These are phyloP conservation scores for Sylvia atricapilla DNA, from an alignment of 2,113 vertebrate species.

Conservation along the genomic window DNA sequence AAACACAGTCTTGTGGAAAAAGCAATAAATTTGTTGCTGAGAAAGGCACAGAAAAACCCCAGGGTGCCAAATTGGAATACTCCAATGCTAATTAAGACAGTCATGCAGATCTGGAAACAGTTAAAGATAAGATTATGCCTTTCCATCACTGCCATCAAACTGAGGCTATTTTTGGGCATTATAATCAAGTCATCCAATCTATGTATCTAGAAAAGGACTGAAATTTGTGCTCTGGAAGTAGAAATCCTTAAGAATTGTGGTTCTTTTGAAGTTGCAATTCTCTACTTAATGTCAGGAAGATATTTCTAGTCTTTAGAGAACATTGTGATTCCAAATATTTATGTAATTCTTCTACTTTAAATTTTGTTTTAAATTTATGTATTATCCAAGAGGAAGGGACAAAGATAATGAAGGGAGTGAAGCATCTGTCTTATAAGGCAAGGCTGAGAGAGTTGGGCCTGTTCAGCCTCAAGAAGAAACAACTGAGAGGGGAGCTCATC, in stretches of 20 bases:
- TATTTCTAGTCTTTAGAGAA: neutral
- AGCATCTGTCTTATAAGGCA: neutral
- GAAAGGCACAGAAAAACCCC: neutral
- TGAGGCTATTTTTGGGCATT: neutral
- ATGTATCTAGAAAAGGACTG: neutral
- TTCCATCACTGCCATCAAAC: neutral
- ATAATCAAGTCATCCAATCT: neutral
- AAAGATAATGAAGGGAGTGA: neutral
- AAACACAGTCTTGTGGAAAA: neutral
- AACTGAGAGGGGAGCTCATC: neutral
- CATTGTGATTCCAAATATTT: neutral
- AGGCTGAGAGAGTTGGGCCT: neutral
- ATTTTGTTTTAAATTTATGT: neutral
- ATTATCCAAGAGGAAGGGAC: neutral
- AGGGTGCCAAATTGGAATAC: neutral
- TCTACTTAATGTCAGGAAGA: neutral
- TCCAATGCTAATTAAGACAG: neutral
- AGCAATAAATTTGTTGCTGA: neutral
- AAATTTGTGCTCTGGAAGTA: neutral
- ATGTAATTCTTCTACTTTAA: neutral
- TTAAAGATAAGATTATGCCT: neutral
- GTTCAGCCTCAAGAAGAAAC: neutral
- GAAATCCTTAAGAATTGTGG: neutral
- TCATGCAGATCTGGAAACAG: neutral
- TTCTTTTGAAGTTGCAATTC: neutral